Evolutionary conservation across 2,888 invertebrate species (phyloP).

Genomic region (Hylaea fasciaria): DNA sequence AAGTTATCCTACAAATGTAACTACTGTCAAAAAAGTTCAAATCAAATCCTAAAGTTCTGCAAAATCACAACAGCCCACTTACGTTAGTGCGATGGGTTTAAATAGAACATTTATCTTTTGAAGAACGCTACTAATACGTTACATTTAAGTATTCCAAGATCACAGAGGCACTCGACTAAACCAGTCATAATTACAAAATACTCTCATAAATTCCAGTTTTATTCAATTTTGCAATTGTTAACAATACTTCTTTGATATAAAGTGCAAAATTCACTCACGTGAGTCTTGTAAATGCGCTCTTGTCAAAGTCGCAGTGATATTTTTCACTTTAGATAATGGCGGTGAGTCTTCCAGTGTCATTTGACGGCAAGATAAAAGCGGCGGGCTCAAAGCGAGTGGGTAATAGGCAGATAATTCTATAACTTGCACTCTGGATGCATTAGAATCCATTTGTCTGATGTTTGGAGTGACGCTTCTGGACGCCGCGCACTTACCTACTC

Average conservation of each 20-base stretch:
- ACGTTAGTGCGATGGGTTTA: too few species aligned
- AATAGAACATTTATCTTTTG: too few species aligned
- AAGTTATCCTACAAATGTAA: too few species aligned
- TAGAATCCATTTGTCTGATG: conserved; percentile 70
- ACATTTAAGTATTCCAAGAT: background rate
- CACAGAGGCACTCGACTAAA: conserved; percentile 8
- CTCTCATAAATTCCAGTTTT: conserved; percentile 9
- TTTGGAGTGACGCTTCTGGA: conserved; percentile 41
- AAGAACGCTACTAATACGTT: conserved; percentile 11
- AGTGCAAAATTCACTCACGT: conserved; percentile 38
- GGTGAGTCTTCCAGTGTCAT: conserved; percentile 51
- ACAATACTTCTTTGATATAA: conserved; percentile 10
- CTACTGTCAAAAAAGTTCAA: too few species aligned
- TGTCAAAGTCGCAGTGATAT: conserved; percentile 43
- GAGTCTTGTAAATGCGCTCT: conserved; percentile 26
- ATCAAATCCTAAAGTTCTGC: too few species aligned
- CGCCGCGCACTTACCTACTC: conserved; percentile 35
- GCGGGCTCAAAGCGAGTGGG: conserved; percentile 77
- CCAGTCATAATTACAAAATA: conserved; percentile 13
- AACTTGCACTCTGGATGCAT: conserved; percentile 69
- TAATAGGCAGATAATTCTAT: conserved; percentile 80
- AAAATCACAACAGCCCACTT: too few species aligned
- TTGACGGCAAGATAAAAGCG: conserved; percentile 67
- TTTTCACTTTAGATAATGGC: conserved; percentile 66
- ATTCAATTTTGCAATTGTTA: conserved; percentile 16